Evolutionary conservation across 2,797 vertebrate genomes (phyloP).

Genomic region (Notolabrus celidotus): DNA sequence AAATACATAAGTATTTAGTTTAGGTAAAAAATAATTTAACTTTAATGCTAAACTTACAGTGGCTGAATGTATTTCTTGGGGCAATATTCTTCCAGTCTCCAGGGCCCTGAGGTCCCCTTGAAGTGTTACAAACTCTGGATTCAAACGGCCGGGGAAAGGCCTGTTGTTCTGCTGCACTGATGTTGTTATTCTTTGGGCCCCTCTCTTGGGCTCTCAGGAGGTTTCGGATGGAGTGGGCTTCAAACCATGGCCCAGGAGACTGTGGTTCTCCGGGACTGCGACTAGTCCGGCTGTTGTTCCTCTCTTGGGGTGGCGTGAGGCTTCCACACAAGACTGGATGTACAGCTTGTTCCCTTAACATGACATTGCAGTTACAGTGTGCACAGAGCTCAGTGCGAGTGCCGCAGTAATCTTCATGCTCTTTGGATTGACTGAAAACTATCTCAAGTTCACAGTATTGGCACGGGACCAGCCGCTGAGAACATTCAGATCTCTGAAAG

Average conservation of each 20-base stretch:
- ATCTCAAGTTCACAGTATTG: slow-evolving; percentile 95
- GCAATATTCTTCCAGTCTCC: slow-evolving; percentile 73
- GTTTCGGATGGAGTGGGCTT: slow-evolving; percentile 80
- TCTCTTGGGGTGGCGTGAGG: slow-evolving; percentile 76
- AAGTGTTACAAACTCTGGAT: slow-evolving; percentile 69
- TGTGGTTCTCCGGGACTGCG: slow-evolving; percentile 66
- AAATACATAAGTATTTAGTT: background rate
- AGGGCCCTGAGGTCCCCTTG: slow-evolving; percentile 60
- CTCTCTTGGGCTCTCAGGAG: slow-evolving; percentile 78
- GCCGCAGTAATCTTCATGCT: slow-evolving; percentile 95
- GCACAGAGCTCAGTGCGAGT: slow-evolving; percentile 92
- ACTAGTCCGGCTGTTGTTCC: slow-evolving; percentile 69
- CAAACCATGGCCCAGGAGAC: slow-evolving; percentile 77
- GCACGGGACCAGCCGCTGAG: slow-evolving; percentile 89
- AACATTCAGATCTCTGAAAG: slow-evolving; percentile 84
- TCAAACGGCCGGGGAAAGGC: slow-evolving; percentile 73
- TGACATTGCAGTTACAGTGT: slow-evolving; percentile 88
- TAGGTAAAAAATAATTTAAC: background rate
- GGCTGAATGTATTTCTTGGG: slow-evolving; percentile 76
- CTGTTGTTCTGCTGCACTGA: slow-evolving; percentile 71
- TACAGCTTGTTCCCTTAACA: slow-evolving; percentile 89
- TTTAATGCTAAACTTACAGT: slow-evolving; percentile 71
- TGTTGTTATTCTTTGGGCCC: slow-evolving; percentile 75
- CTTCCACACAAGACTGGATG: slow-evolving; percentile 89
- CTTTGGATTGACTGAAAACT: slow-evolving; percentile 87